Evolutionary conservation across 2,113 vertebrate genomes (phyloP).

Genomic region (Chelonoidis abingdonii): DNA sequence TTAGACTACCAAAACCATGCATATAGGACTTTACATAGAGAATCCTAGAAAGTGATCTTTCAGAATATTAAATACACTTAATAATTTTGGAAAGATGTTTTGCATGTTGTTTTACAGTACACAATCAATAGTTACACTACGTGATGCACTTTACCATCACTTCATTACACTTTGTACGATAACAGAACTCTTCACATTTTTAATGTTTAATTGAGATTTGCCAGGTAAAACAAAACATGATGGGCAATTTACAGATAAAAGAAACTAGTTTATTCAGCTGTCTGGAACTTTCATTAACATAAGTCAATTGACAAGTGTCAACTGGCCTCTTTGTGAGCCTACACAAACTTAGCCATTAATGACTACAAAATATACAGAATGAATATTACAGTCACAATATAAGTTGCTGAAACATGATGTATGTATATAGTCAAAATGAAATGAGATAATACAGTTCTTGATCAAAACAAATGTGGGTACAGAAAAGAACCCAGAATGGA

Average conservation of each 20-base stretch:
- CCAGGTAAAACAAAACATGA: neutral
- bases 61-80: neutral
- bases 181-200: neutral
- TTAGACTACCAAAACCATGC: neutral
- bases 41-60: neutral
- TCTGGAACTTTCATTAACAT: neutral
- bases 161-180: neutral
- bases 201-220: neutral
- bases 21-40: neutral
- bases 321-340: neutral
- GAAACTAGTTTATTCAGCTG: neutral
- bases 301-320: neutral
- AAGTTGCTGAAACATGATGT: neutral
- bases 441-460: neutral
- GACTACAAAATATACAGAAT: neutral
- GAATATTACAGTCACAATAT: neutral
- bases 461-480: rapidly evolving
- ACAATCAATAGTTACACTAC: neutral
- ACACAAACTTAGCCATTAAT: neutral
- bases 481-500: neutral
- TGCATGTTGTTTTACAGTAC: neutral
- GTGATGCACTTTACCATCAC: neutral
- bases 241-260: neutral
- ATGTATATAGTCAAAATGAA: neutral
- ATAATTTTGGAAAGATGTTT: neutral